Base-by-base conservation (phyloP, 1,140 invertebrate species). In the Drosophila saltans region DNA sequence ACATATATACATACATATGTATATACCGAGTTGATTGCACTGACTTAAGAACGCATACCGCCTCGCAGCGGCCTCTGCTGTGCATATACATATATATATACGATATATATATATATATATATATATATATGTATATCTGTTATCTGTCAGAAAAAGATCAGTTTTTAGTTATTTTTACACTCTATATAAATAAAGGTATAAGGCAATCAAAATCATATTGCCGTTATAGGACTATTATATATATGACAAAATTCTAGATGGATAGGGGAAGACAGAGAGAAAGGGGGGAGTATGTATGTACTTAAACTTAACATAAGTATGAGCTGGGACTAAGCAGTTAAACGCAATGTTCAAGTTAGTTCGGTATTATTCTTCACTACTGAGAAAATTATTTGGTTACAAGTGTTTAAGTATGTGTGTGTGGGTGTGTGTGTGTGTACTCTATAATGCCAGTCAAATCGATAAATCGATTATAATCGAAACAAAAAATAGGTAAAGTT, bases 31-130 rank as follows among this genome's bases (percentile, higher is more conserved):
- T 8, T 78, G 86, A 85, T 72, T 26, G 69, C 57, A 39, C 78
- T 86, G 82, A 85, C 58, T 71, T 72, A 10, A 62, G 10, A 82
- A 91, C 90, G 90, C 66, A 81, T 86, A 91, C 90, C 78, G 90
- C 90, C 90, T 91, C 90, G 83, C 83, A 77, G 90, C 78, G 85
- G 90, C 77, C 67, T 90, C 81, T 78, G 78, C 45, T 52, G 45
- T 2, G 21, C 0, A 30, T 36, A 36, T 36, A 36, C 1, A 36
- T 69, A 30, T 64, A 64, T 16, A 60, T 61, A 60, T 70, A 65
- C 58, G 16, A 66, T 65, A 36, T 41, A 65, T 39, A 59, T 24
- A 48, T 48, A n/a, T 5, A 56, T 30, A 56, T 16, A 56, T 58
- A 58, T 28, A 57, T 58, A 10, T 24, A 36, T 36, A 7, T 36